Evolutionary conservation across 2,888 invertebrate species (phyloP).

Genomic region (Dryocosmus kuriphilus): DNA sequence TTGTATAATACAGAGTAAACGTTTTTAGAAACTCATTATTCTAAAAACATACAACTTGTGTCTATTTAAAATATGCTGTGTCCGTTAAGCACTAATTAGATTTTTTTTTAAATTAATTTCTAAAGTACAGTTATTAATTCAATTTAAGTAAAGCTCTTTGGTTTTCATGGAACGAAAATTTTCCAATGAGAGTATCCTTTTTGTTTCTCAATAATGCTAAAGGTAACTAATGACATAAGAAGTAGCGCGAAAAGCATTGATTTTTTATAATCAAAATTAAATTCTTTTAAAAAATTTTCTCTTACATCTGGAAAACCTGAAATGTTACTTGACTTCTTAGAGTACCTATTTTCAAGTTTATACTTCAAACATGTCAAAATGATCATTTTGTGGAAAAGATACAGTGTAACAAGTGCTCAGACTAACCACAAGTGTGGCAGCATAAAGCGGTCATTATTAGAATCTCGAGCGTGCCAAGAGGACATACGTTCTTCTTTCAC

Average conservation of each 20-base stretch:
- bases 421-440: constrained; percentile 46
- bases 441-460: constrained; percentile 74
- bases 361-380: background rate
- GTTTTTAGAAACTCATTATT: too few species aligned
- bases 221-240: background rate
- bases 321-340: background rate
- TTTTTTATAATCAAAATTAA: background rate
- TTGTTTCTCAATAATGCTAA: background rate
- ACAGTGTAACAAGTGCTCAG: constrained; percentile 13
- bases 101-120: too few species aligned
- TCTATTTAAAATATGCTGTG: too few species aligned
- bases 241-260: too few species aligned
- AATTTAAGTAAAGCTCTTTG: too few species aligned
- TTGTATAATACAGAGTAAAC: too few species aligned
- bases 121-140: too few species aligned
- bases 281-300: background rate
- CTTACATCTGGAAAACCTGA: background rate
- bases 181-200: too few species aligned
- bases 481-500: constrained; percentile 54
- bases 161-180: too few species aligned
- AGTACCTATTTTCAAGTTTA: background rate
- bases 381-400: constrained; percentile 12
- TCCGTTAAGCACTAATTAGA: too few species aligned
- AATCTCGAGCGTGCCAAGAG: constrained; percentile 64
- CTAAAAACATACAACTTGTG: too few species aligned